Base-by-base conservation (phyloP, 1,140 invertebrate genomes). In the Wiebesia pumilae region DNA sequence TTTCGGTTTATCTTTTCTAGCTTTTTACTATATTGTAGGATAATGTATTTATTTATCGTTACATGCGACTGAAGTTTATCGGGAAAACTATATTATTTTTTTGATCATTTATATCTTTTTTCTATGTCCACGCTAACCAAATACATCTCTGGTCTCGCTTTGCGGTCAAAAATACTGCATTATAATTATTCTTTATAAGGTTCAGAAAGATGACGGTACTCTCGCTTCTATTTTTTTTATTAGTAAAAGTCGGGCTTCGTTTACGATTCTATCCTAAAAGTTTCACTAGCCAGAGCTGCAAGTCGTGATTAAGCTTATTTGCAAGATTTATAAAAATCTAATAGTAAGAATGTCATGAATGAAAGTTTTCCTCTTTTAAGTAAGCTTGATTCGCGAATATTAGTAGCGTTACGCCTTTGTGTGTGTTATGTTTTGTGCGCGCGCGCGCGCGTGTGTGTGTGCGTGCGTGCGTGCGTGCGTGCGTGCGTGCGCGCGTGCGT, bases 151-250 rank as follows among this genome's bases (percentile, higher is more conserved):
- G 33, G 78, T 14, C 30, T 69, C 79, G 51, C 86, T 82, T 89
- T 83, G 67, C 87, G 88, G 82, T 86, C 87, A 91, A 93, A 92
- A 92, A 93, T 92, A 92, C 88, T 87, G 88, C 89, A 87, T 90
- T 88, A 89, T 88, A 85, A 89, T 89, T 89, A 88, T 89, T 85
- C 30, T 88, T 83, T 58, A 85, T 87, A 87, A 90, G 89, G 89
- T 86, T 89, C 88, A 82, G 88, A 90, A 90, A 90, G 90, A 89
- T 90, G 90, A 90, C 90, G 86, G 89, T 79, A 88, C 83, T 79
- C 83, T 82, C 40, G 77, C 35, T 82, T 77, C 81, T 83, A 83
- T 69, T 75, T 51, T 71, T n/a, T 75, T 79, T 71, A 87, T 62
- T 80, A 87, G 73, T 81, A 82, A 86, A 81, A 86, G 62, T 88